Base-by-base conservation (phyloP, 2,888 invertebrate species). In the Acanthosepion esculentum region DNA sequence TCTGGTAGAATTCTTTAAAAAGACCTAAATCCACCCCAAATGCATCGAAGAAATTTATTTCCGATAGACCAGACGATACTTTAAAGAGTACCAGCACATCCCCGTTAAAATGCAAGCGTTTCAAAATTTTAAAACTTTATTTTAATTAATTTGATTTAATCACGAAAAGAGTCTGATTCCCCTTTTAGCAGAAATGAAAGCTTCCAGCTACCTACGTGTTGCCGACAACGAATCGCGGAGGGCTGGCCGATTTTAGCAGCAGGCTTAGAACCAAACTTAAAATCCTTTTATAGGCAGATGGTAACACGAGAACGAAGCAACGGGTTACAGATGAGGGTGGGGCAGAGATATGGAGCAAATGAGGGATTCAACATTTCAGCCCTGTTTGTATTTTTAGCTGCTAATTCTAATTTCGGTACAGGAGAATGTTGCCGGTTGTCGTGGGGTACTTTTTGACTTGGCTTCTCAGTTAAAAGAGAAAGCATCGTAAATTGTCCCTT, bases 221-320 rank as follows among this genome's bases (percentile, higher is more conserved):
- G 78, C 78, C n/a, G n/a, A 78, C 12, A 33, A 78, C 12, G 78
- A 33, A 78, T 4, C n/a, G 78, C 33, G 78, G n/a, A 78, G n/a
- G 78, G 78, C 78, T 78, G n/a, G 78, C 20, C 78, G 78, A 78
- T 78, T 78, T 78, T 78, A 78, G 78, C n/a, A 78, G 78, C 78
- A 78, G 93, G n/a, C 93, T 93, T 15, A 29, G 93, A 93, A 33
- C n/a, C 53, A 29, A 93, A 48, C 48, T 48, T 48, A 53, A 48
- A 93, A 93, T 50, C 93, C 93, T 93, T 93, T 93, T 93, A 93
- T 93, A 93, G 93, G 93, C 93, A 93, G 93, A 48, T 26, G 48
- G 93, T 93, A 93, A 93, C 50, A 50, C 20, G 93, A 93, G 48
- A 53, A 93, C 53, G 93, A 53, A 53, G 50, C 93, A 53, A 26